These are phyloP conservation scores for Eretmochelys imbricata DNA, from an alignment of 2,113 vertebrate species.

Conservation along the genomic window DNA sequence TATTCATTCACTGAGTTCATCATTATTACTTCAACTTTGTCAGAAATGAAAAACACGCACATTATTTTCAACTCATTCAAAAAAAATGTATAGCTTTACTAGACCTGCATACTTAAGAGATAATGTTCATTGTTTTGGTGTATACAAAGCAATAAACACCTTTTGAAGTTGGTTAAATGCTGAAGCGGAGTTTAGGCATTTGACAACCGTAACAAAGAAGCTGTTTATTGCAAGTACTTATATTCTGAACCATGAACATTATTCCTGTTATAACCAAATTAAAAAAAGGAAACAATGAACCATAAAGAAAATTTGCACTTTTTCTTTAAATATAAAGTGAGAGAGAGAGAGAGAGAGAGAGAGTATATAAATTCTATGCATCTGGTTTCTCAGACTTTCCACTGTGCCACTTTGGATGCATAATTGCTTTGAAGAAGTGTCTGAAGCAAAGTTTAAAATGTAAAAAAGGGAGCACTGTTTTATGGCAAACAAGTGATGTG, in stretches of 20 bases:
- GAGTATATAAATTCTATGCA: not conserved
- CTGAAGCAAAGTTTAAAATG: not conserved
- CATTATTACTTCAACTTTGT: not conserved
- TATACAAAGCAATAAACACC: not conserved
- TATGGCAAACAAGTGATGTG: not conserved
- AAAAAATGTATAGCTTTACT: not conserved
- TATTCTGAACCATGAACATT: not conserved
- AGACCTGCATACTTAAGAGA: not conserved
- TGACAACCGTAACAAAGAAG: not conserved
- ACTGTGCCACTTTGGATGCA: not conserved
- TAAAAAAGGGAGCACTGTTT: not conserved
- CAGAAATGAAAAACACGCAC: not conserved
- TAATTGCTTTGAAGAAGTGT: not conserved
- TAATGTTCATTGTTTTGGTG: not conserved
- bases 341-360: not conserved
- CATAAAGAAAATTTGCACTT: not conserved
- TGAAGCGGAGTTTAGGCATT: not conserved
- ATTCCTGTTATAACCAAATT: not conserved
- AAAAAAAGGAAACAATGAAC: not conserved
- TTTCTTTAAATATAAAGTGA: no score
- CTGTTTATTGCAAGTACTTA: not conserved
- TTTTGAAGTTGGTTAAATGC: not conserved
- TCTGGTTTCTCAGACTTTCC: not conserved
- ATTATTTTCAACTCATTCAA: not conserved
- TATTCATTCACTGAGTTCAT: not conserved